Evolutionary conservation across 2,113 vertebrate species (phyloP).

Genomic region (Gymnarchus niloticus): DNA sequence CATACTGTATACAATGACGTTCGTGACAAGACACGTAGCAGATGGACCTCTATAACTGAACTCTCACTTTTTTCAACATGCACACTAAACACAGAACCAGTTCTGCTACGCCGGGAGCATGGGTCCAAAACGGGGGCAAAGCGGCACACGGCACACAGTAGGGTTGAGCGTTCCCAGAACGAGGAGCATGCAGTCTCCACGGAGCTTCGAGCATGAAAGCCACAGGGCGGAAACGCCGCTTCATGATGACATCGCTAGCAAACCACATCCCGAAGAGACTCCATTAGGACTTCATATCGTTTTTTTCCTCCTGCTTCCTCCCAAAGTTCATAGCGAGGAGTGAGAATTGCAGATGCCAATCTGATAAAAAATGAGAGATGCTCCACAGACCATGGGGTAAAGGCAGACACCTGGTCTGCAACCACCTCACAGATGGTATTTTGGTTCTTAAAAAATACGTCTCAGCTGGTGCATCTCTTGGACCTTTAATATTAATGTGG

Average conservation of each 20-base stretch:
- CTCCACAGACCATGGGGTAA: not conserved
- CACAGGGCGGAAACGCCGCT: too few species aligned
- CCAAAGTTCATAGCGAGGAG: too few species aligned
- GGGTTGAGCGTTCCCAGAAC: not conserved
- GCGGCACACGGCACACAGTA: not conserved
- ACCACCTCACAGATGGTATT: slow-evolving; percentile 21
- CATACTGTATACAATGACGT: not conserved
- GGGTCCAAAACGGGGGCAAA: not conserved
- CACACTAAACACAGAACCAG: not conserved
- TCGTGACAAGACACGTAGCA: not conserved
- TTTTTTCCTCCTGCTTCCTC: not conserved
- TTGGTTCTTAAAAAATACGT: slow-evolving; percentile 17
- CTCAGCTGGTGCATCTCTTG: not conserved
- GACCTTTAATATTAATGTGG: not conserved
- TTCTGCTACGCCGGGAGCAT: not conserved
- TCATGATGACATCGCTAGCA: not conserved
- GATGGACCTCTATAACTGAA: not conserved
- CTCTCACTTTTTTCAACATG: not conserved
- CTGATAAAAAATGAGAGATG: not conserved
- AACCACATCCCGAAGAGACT: not conserved
- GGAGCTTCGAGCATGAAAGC: not conserved
- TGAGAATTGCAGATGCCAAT: not conserved
- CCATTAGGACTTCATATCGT: too few species aligned
- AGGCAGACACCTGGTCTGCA: not conserved
- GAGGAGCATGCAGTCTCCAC: not conserved